phyloP scores from a whole-genome alignment of 2,113 vertebrate species.

The Piprites chloris region DNA sequence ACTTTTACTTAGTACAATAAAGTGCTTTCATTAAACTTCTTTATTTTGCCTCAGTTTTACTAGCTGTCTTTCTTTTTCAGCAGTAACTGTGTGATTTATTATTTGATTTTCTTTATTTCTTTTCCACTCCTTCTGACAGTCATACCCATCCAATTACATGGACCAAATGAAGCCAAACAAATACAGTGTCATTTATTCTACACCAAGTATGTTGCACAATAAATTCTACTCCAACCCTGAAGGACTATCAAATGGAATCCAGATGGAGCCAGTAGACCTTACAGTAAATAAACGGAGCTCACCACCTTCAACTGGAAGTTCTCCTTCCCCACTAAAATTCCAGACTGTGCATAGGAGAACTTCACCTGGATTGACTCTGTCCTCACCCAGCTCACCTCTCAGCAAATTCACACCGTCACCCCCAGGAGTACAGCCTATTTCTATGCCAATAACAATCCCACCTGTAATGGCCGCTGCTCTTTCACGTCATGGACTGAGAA shows the following conservation, averaged over 20 bases:
- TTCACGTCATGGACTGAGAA: slow-evolving; percentile 75
- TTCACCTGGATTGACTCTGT: slow-evolving; percentile 75
- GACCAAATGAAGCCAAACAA: slow-evolving; percentile 79
- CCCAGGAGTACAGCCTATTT: slow-evolving; percentile 72
- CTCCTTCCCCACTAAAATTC: slow-evolving; percentile 82
- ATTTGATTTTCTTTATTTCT: background rate
- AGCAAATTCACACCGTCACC: slow-evolving; percentile 72
- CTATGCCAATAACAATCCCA: slow-evolving; percentile 78
- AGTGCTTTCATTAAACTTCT: background rate
- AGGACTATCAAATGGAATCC: slow-evolving; percentile 75
- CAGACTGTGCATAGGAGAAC: slow-evolving; percentile 72
- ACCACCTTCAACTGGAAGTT: slow-evolving; percentile 75
- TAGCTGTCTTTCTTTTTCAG: background rate
- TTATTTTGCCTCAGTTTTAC: background rate
- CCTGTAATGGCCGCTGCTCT: slow-evolving; percentile 83
- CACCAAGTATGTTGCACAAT: slow-evolving; percentile 66
- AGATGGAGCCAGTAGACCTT: slow-evolving; percentile 94
- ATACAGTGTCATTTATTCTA: slow-evolving; percentile 78
- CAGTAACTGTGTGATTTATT: background rate
- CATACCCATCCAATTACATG: slow-evolving; percentile 78
- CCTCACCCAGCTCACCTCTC: slow-evolving; percentile 74
- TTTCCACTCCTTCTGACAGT: slow-evolving; percentile 43
- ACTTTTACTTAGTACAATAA: background rate
- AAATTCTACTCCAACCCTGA: slow-evolving; percentile 75
- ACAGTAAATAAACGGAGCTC: slow-evolving; percentile 89